These are phyloP conservation scores for Lepetodrilus schrolli DNA, from an alignment of 2,888 invertebrate genomes.

Conservation along the genomic window DNA sequence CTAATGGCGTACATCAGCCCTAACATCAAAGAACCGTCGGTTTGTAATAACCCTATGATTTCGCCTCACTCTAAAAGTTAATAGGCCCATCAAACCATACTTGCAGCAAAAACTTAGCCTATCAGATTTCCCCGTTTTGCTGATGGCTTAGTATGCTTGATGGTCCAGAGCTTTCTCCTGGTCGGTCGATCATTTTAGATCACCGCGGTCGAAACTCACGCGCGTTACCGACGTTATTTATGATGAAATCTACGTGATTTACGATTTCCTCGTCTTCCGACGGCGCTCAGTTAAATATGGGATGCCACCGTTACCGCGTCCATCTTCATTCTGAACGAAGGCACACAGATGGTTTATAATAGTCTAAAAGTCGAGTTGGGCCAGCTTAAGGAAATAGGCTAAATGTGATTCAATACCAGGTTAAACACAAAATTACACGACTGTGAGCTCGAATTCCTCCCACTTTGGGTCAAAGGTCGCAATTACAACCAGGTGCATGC, in stretches of 20 bases:
- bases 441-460: slow-evolving; percentile 9
- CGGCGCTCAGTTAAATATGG: slow-evolving; percentile 3
- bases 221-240: slow-evolving; percentile 13
- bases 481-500: slow-evolving; percentile 13
- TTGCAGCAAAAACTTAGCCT: slow-evolving; percentile 17
- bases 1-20: slow-evolving; percentile 8
- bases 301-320: neutral
- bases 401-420: slow-evolving; percentile 21
- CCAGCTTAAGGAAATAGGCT: slow-evolving; percentile 24
- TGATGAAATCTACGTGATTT: slow-evolving; percentile 18
- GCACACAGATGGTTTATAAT: neutral
- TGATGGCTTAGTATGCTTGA: slow-evolving; percentile 7
- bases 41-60: slow-evolving; percentile 30
- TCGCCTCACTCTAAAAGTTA: slow-evolving; percentile 23
- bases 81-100: slow-evolving; percentile 29
- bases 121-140: slow-evolving; percentile 25
- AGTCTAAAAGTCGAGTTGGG: neutral
- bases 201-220: neutral
- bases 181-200: slow-evolving; percentile 2
- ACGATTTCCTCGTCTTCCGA: slow-evolving; percentile 21
- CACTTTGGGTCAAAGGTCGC: slow-evolving; percentile 6
- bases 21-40: slow-evolving; percentile 4
- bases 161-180: slow-evolving; percentile 11
- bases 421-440: slow-evolving; percentile 22
- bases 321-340: neutral